Percentiles rank a stretch among this genome's conserved stretches.
These are phyloP conservation scores for Tenthredo distinguenda DNA, from an alignment of 2,888 invertebrate species.

Conservation along the genomic window DNA sequence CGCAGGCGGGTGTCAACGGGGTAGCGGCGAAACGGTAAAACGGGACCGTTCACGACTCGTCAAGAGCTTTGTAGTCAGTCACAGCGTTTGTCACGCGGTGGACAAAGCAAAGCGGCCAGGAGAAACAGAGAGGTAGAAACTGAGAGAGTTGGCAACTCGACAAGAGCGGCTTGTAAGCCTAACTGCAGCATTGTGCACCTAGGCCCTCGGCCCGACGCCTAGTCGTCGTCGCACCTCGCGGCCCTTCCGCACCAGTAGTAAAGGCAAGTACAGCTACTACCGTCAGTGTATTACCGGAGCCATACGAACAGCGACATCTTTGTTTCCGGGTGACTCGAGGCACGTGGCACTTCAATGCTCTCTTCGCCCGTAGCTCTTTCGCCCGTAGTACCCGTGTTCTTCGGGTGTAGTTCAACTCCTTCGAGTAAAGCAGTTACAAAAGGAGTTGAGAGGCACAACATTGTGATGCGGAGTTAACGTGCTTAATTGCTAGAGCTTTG, in stretches of 20 bases:
- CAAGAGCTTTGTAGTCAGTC: conserved; percentile 63
- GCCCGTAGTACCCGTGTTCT: conserved; percentile 6
- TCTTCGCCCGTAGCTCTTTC: conserved; percentile 39
- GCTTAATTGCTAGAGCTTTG: conserved; percentile 68
- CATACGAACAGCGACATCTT: conserved; percentile 66
- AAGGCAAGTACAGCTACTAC: background rate
- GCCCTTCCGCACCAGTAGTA: conserved; percentile 28
- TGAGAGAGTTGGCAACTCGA: conserved; percentile 75
- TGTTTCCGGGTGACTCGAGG: conserved; percentile 66
- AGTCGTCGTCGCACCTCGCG: conserved; percentile 41
- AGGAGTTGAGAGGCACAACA: conserved; percentile 61
- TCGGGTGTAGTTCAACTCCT: conserved; percentile 57
- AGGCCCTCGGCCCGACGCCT: conserved; percentile 44
- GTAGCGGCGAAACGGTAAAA: conserved; percentile 72
- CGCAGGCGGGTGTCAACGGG: conserved; percentile 50
- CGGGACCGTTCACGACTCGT: conserved; percentile 65
- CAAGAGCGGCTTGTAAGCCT: conserved; percentile 76
- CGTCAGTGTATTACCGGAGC: conserved; percentile 49
- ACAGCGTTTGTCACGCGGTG: conserved; percentile 53
- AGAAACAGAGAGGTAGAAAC: conserved; percentile 34
- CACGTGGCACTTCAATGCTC: conserved; percentile 62
- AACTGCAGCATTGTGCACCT: conserved; percentile 68
- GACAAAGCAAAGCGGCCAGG: conserved; percentile 58
- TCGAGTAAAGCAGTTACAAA: conserved; percentile 56
- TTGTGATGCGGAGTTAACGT: conserved; percentile 63